Conservation (phyloP, 2,113 vertebrate genomes). For the zebrafish (Danio rerio) region GRCz12tu NC_133185.1:24760001-24760500, state of each 20-base stretch:
- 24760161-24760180: constrained; percentile 4
- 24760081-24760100: constrained; percentile 38
- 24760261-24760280: constrained; percentile 26
- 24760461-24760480: neutral
- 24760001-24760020: constrained; percentile 46
- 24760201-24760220: constrained; percentile 49
- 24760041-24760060: constrained; percentile 55
- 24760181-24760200: constrained; percentile 48
- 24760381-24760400: constrained; percentile 44
- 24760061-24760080: constrained; percentile 57
- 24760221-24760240: constrained; percentile 13
- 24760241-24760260: constrained; percentile 41
- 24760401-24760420: constrained; percentile 11
- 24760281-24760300: neutral
- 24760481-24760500: constrained; percentile 11
- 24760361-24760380: constrained; percentile 49
- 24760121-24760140: constrained; percentile 37
- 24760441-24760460: neutral
- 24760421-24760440: constrained; percentile 21
- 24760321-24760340: constrained; percentile 46
- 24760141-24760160: constrained; percentile 54
- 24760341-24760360: constrained; percentile 50
- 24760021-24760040: constrained; percentile 55
- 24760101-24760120: constrained; percentile 46
- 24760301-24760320: constrained; percentile 16